A percentile compares a stretch with the other conserved stretches of the same genome.
phyloP scores from a whole-genome alignment of 2,888 invertebrate species.

The Quadroppia sp. region DNA sequence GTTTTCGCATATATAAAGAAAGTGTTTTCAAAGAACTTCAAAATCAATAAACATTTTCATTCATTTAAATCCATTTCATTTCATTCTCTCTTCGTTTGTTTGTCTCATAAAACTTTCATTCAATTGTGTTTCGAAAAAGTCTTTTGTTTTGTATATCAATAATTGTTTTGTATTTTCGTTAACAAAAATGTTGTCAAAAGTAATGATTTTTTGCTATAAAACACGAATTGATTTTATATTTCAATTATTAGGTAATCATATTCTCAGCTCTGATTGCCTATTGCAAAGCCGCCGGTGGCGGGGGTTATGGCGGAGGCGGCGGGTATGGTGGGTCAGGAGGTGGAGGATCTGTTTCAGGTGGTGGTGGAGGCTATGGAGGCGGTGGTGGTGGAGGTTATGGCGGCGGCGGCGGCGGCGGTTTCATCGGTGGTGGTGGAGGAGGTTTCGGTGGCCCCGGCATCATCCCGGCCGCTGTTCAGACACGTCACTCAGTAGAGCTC shows the following conservation, averaged over 20 bases:
- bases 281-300: not conserved
- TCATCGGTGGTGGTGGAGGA: not conserved
- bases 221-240: too few relatives aligned
- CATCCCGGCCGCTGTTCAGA: constrained; percentile 30
- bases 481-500: constrained; percentile 23
- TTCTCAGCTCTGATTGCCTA: not conserved
- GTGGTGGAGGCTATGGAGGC: not conserved
- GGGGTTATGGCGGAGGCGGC: not conserved
- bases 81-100: too few relatives aligned
- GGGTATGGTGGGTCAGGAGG: not conserved
- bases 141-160: too few relatives aligned
- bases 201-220: too few relatives aligned
- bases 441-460: not conserved
- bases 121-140: too few relatives aligned
- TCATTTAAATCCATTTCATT: too few relatives aligned
- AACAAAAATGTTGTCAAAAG: too few relatives aligned
- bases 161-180: too few relatives aligned
- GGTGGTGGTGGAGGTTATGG: not conserved
- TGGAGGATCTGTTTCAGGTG: not conserved
- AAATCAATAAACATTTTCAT: too few relatives aligned
- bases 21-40: too few relatives aligned
- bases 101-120: too few relatives aligned
- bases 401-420: not conserved
- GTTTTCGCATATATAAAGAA: too few relatives aligned
- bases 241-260: not conserved